Evolutionary conservation across 2,888 invertebrate genomes (phyloP), one percentile per base, ranked within the genome.

Genomic region (Acleris sparsana): DNA sequence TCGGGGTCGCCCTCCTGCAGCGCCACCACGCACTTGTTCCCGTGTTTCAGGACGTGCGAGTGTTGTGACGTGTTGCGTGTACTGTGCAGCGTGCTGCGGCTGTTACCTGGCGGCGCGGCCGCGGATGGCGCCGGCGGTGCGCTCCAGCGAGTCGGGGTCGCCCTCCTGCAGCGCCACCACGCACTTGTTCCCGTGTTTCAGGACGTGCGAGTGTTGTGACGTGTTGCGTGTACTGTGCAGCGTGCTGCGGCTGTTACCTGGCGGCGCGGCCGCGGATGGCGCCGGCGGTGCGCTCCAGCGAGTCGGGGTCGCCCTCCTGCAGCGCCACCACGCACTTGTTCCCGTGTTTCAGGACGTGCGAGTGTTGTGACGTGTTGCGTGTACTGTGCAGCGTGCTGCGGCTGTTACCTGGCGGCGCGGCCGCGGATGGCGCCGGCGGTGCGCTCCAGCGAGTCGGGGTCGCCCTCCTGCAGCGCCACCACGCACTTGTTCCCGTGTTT

Each of bases 391-490:
- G 49, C 18, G 18, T 33, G 33, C 18, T 2, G 16, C 5, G 22
- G 16, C 44, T 0, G 39, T 39, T 56, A 92, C 92, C 93, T 92
- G 43, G 97, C 95, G 0, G 99, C 98, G 9, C 99, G 94, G 0
- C 99, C 99, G 53, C 99, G 94, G 70, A 99, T 99, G 53, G 99
- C 98, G 0, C 98, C 98, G 9, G 99, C 99, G 1, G 99, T 99
- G 62, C 98, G 93, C 85, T 99, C 97, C 53, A 98, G 92, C 1
- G 97, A 97, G 81, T 98, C 98, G 0, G 98, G 97, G 82, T 99
- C 98, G 0, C 96, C 97, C 83, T 98, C 98, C 90, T 99, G 98
- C 64, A 99, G 93, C 2, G 99, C 99, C 17, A 9, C 18, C 17
- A 17, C n/a, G 29, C n/a, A 5, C n/a, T 9, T 6, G 48, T 9